Conservation (phyloP, 1,140 invertebrate species). For the Batillaria attramentaria region DNA sequence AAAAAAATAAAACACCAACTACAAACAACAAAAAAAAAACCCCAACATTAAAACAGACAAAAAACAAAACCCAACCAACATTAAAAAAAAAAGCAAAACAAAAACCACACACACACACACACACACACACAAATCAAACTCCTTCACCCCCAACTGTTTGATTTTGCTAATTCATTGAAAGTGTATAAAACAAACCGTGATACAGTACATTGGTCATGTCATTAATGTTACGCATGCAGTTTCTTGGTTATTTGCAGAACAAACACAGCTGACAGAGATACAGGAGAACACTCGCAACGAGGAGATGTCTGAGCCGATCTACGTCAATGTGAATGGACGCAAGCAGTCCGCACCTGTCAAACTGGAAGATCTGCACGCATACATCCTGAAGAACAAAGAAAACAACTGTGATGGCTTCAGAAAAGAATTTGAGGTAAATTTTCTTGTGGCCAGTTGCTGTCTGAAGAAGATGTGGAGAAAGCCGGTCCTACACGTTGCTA, state of each 20-base stretch:
- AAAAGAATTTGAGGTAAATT: conserved; percentile 58
- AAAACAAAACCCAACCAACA: too few relatives aligned
- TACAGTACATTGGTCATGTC: background rate
- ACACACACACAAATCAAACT: too few relatives aligned
- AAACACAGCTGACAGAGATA: conserved; percentile 29
- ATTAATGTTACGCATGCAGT: conserved; percentile 13
- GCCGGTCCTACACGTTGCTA: too few relatives aligned
- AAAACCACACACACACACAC: too few relatives aligned
- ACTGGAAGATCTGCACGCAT: conserved; percentile 52
- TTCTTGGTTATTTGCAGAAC: conserved; percentile 23
- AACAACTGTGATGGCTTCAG: conserved; percentile 58
- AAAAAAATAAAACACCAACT: too few relatives aligned
- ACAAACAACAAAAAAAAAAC: too few relatives aligned
- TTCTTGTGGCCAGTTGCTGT: too few relatives aligned
- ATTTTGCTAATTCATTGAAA: background rate
- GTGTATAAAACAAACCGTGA: background rate
- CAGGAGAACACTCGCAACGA: conserved; percentile 44
- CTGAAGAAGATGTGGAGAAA: background rate
- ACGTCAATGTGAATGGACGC: conserved; percentile 59
- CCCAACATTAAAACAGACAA: too few relatives aligned
- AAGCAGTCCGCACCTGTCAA: conserved; percentile 55
- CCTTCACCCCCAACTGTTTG: too few relatives aligned
- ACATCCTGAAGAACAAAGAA: conserved; percentile 57
- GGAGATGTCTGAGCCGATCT: conserved; percentile 57
- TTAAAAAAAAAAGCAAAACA: too few relatives aligned